These are phyloP conservation scores for Anoura caudifer DNA, from an alignment of 2,113 vertebrate genomes.

Conservation along the genomic window DNA sequence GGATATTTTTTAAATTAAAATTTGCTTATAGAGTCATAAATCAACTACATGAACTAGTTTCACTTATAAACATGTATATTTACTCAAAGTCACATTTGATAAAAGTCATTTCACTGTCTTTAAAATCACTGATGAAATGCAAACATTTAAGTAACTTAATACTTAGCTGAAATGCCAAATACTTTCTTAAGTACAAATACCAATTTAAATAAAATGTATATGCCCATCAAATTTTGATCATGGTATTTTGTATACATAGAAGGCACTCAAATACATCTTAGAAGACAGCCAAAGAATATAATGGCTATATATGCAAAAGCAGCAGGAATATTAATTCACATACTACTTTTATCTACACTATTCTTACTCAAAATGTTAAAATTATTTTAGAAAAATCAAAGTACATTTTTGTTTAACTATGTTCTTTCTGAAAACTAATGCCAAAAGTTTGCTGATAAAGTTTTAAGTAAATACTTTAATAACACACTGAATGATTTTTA, in stretches of 20 bases:
- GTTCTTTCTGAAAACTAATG: constrained; percentile 54
- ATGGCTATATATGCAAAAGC: constrained; percentile 47
- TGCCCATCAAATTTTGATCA: background rate
- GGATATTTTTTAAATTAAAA: constrained; percentile 9
- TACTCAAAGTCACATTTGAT: constrained; percentile 1
- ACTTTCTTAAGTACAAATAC: background rate
- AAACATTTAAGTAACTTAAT: constrained; percentile 29
- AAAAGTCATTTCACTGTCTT: constrained; percentile 20
- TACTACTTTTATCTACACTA: constrained; percentile 43
- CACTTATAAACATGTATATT: background rate
- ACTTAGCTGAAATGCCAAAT: background rate
- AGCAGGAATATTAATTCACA: constrained; percentile 50
- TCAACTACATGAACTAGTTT: constrained; percentile 1
- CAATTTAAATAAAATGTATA: constrained; percentile 18
- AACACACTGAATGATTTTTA: constrained; percentile 21
- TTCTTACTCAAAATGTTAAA: constrained; percentile 60
- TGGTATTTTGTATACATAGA: background rate
- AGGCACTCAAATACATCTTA: constrained; percentile 35
- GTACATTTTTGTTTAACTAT: constrained; percentile 35
- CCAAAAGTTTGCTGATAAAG: constrained; percentile 45
- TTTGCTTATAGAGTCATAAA: constrained; percentile 24
- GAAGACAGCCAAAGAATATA: constrained; percentile 33
- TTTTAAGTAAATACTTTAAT: constrained; percentile 39
- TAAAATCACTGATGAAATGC: constrained; percentile 18
- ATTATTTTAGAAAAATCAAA: constrained; percentile 50